These are phyloP conservation scores for Cerastis leucographa DNA, from an alignment of 2,888 invertebrate genomes.

Conservation along the genomic window DNA sequence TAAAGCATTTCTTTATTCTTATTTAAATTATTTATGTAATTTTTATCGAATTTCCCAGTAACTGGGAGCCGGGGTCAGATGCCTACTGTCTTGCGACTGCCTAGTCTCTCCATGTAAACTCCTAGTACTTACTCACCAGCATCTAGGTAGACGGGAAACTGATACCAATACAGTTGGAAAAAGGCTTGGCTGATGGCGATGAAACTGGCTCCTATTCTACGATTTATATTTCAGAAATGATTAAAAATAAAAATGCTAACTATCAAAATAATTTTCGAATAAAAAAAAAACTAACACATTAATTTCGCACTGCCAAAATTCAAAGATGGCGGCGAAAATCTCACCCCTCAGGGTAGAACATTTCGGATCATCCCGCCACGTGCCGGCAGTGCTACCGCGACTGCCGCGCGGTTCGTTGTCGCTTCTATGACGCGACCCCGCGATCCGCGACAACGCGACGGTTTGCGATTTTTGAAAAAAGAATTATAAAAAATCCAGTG, in stretches of 20 bases:
- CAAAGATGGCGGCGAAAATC: conserved; percentile 65
- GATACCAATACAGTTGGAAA: background rate
- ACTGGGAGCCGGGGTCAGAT: background rate
- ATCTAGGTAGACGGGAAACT: background rate
- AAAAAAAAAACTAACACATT: background rate
- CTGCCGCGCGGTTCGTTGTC: conserved; percentile 81
- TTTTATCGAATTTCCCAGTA: background rate
- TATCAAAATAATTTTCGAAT: background rate
- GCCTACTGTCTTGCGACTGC: background rate
- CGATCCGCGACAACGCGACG: conserved; percentile 56
- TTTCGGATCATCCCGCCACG: conserved; percentile 80
- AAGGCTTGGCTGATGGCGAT: background rate
- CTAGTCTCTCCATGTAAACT: background rate
- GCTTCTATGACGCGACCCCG: conserved; percentile 53
- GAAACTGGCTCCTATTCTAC: background rate
- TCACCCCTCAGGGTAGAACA: conserved; percentile 74
- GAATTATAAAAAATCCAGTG: background rate
- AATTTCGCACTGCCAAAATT: conserved; percentile 42
- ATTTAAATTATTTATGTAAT: background rate
- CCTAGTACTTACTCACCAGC: background rate
- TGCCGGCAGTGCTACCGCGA: conserved; percentile 86
- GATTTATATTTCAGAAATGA: background rate
- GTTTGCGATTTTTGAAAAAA: conserved; percentile 40
- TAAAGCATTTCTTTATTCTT: no score
- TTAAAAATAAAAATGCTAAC: background rate